Conservation (phyloP, 1,140 invertebrate species). For the Phocides pigmalion region DNA sequence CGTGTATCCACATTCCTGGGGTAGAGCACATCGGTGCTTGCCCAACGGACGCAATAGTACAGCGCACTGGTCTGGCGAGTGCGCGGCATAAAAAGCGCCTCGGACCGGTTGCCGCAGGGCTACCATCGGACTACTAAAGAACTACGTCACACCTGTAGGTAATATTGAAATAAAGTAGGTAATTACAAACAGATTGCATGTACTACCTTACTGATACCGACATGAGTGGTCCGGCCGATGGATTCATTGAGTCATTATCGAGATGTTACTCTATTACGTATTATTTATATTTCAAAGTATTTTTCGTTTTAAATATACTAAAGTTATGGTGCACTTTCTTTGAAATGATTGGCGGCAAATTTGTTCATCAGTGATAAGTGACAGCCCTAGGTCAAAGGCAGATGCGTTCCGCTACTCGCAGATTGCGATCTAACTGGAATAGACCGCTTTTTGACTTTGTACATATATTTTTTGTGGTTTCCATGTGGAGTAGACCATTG, state of each 20-base stretch:
- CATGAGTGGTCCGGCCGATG: too few relatives aligned
- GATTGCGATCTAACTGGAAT: conserved; percentile 23
- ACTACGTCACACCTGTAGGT: neutral
- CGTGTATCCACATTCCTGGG: conserved; percentile 20
- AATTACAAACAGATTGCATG: too few relatives aligned
- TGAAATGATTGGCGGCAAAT: too few relatives aligned
- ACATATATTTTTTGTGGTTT: neutral
- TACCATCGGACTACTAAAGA: neutral
- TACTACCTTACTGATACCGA: too few relatives aligned
- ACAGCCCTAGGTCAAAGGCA: conserved; percentile 15
- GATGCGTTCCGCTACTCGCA: conserved; percentile 4
- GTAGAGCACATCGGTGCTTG: neutral
- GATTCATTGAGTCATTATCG: too few relatives aligned
- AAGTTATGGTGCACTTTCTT: too few relatives aligned
- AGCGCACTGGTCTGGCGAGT: neutral
- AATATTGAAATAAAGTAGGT: neutral
- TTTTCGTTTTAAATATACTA: too few relatives aligned
- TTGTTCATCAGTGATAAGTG: too few relatives aligned
- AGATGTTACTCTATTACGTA: too few relatives aligned
- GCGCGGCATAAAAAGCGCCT: neutral
- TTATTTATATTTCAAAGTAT: too few relatives aligned
- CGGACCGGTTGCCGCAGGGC: neutral
- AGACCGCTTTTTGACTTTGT: conserved; percentile 17
- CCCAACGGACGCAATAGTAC: conserved; percentile 4
- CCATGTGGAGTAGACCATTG: neutral